A percentile compares a stretch with the other conserved stretches of the same genome.
phyloP scores from a whole-genome alignment of 2,797 vertebrate species.

The Falco peregrinus region DNA sequence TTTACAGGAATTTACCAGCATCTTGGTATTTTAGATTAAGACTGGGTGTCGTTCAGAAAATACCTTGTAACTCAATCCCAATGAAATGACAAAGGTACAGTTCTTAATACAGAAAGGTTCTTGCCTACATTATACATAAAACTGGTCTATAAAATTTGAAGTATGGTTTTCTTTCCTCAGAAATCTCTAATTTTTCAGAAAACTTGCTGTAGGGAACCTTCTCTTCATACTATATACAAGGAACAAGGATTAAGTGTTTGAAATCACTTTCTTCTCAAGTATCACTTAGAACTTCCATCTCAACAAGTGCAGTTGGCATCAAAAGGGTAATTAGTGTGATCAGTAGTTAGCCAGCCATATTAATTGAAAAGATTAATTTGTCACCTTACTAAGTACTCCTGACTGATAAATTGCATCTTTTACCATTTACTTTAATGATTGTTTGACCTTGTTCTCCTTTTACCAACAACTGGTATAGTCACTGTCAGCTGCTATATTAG shows the following conservation, averaged over 20 bases:
- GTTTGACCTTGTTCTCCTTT: background rate
- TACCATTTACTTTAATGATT: background rate
- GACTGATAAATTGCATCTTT: background rate
- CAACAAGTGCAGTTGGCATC: background rate
- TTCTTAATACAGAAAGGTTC: background rate
- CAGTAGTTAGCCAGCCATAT: background rate
- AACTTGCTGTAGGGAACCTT: background rate
- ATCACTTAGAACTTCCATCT: background rate
- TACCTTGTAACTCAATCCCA: background rate
- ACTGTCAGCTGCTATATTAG: background rate
- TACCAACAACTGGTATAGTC: background rate
- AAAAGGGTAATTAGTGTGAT: background rate
- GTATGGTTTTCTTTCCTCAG: background rate
- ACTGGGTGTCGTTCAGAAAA: background rate
- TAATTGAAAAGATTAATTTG: background rate
- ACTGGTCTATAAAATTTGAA: background rate
- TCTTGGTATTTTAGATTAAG: background rate
- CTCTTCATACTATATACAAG: background rate
- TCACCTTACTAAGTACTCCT: background rate
- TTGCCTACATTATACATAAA: accelerated
- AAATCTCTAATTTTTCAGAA: background rate
- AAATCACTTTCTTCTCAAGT: background rate
- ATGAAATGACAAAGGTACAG: background rate
- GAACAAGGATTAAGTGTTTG: background rate
- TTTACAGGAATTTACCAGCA: background rate